Conservation (phyloP, 1,140 invertebrate genomes). For the Bemisia tabaci region DNA sequence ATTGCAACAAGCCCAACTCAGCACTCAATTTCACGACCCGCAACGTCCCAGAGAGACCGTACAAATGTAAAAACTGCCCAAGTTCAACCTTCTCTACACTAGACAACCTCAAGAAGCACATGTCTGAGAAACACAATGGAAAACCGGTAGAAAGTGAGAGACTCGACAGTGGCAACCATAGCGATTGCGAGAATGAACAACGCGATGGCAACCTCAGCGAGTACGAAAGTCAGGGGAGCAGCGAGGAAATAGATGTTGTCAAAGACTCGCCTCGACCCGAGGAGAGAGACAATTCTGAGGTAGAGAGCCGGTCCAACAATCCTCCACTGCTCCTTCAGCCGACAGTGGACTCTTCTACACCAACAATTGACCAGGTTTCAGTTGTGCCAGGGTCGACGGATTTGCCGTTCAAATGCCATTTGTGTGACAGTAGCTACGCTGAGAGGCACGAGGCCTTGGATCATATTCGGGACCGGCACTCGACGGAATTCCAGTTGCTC, state of each 20-base stretch:
- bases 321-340: not conserved
- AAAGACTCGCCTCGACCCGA: not conserved
- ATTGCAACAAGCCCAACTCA: constrained; percentile 16
- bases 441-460: constrained; percentile 63
- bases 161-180: constrained; percentile 8
- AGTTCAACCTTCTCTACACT: constrained; percentile 72
- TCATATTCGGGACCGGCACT: constrained; percentile 60
- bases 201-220: not conserved
- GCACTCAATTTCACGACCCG: constrained; percentile 34
- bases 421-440: constrained; percentile 74
- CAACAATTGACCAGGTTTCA: constrained; percentile 6
- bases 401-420: constrained; percentile 79
- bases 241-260: constrained; percentile 25
- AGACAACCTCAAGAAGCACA: constrained; percentile 63
- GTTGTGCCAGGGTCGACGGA: constrained; percentile 35
- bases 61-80: constrained; percentile 69
- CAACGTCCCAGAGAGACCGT: constrained; percentile 63
- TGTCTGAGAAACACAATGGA: constrained; percentile 47
- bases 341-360: not conserved
- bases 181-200: constrained; percentile 1
- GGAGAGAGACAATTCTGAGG: not conserved
- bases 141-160: constrained; percentile 1
- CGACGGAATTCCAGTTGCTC: constrained; percentile 54
- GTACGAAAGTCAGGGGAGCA: constrained; percentile 32
- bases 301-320: not conserved